These are phyloP conservation scores for Rhincodon typus DNA, from an alignment of 2,797 vertebrate species.

Conservation along the genomic window DNA sequence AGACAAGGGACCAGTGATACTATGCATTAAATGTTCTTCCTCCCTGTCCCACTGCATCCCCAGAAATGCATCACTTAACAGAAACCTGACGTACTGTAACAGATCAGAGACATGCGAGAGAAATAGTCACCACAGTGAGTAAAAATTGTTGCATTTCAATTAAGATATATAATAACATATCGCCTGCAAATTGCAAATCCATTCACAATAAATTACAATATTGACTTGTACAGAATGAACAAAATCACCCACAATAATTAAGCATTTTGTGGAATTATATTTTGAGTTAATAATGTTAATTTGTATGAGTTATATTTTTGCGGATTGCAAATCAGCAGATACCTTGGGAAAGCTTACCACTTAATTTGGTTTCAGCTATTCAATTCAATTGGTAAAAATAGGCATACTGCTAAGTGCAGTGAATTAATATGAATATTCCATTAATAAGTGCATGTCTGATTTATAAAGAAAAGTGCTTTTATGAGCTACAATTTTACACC, in stretches of 20 bases:
- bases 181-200: neutral
- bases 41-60: neutral
- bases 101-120: neutral
- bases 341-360: neutral
- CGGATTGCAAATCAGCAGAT: neutral
- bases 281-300: conserved; percentile 1
- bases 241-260: neutral
- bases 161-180: neutral
- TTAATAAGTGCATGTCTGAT: neutral
- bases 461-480: neutral
- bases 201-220: neutral
- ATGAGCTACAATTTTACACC: neutral
- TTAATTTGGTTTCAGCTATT: neutral
- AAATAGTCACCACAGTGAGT: neutral
- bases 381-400: neutral
- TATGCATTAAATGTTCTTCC: neutral
- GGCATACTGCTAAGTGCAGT: neutral
- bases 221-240: neutral
- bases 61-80: neutral
- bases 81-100: neutral
- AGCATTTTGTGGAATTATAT: neutral
- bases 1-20: neutral
- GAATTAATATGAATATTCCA: neutral
- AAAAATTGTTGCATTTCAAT: neutral
- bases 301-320: neutral